phyloP scores from a whole-genome alignment of 2,797 vertebrate species.

The Melanotaenia pygmaea region DNA sequence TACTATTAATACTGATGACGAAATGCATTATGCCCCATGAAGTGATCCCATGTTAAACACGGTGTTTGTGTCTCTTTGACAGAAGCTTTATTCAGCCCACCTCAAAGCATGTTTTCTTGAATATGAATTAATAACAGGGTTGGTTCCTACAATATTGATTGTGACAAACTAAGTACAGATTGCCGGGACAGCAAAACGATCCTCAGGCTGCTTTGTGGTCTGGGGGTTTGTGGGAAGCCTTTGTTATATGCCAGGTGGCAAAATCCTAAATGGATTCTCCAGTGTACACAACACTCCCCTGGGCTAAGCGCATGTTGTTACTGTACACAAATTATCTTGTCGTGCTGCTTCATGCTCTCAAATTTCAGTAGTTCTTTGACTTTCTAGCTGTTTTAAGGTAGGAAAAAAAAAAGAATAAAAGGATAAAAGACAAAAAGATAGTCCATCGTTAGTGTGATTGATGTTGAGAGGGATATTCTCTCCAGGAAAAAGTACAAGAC shows the following conservation, averaged over 20 bases:
- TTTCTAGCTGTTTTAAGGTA: slow-evolving; percentile 28
- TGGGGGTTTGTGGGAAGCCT: slow-evolving; percentile 52
- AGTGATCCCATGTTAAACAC: slow-evolving; percentile 68
- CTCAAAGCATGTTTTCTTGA: slow-evolving; percentile 57
- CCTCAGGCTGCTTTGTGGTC: slow-evolving; percentile 55
- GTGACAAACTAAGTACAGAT: slow-evolving; percentile 73
- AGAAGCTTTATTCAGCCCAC: slow-evolving; percentile 48
- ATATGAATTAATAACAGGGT: slow-evolving; percentile 76
- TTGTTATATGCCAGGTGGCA: slow-evolving; percentile 59
- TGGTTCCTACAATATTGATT: slow-evolving; percentile 79
- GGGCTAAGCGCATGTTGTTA: slow-evolving; percentile 67
- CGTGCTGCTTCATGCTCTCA: slow-evolving; percentile 60
- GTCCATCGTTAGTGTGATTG: slow-evolving; percentile 43
- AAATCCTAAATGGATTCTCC: slow-evolving; percentile 64
- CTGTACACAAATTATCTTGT: slow-evolving; percentile 76
- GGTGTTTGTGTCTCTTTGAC: slow-evolving; percentile 61
- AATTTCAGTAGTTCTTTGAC: slow-evolving; percentile 35
- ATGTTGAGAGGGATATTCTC: slow-evolving; percentile 38
- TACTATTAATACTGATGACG: slow-evolving; percentile 80
- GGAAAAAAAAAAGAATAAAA: slow-evolving; percentile 26
- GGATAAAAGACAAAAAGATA: slow-evolving; percentile 28
- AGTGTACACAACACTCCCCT: slow-evolving; percentile 65
- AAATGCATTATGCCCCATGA: slow-evolving; percentile 57
- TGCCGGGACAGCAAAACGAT: slow-evolving; percentile 60
- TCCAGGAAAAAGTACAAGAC: slow-evolving; percentile 15